Percentiles rank a stretch among this genome's conserved stretches.
Evolutionary conservation across 2,888 invertebrate genomes (phyloP).

Genomic region (Polylopha cassiicola): DNA sequence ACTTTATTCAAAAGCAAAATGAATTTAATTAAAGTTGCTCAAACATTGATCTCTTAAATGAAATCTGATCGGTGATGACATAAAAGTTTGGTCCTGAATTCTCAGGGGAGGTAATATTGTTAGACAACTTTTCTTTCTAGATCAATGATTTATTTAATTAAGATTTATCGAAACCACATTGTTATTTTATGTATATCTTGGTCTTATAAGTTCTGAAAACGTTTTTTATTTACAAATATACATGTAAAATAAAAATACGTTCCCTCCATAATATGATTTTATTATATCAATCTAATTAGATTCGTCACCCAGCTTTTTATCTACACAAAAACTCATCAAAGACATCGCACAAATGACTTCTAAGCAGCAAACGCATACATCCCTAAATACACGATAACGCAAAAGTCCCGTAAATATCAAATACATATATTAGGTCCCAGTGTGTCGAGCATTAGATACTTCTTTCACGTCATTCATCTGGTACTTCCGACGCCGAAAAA

Average conservation of each 20-base stretch:
- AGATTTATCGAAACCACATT: too few species aligned
- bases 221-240: background rate
- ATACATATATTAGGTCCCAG: too few species aligned
- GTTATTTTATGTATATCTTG: background rate
- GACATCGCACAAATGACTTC: too few species aligned
- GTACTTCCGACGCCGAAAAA: constrained; percentile 33
- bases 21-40: constrained; percentile 47
- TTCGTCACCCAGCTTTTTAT: too few species aligned
- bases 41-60: constrained; percentile 39
- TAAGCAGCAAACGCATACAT: too few species aligned
- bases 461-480: constrained; percentile 23
- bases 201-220: background rate
- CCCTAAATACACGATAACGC: too few species aligned
- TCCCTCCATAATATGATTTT: too few species aligned
- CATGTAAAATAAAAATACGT: too few species aligned
- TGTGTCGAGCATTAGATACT: constrained; percentile 18
- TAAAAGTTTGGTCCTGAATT: constrained; percentile 25
- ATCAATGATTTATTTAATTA: constrained; percentile 13
- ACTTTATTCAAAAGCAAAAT: constrained; percentile 46
- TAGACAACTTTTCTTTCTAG: constrained; percentile 7
- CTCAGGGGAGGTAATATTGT: constrained; percentile 7
- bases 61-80: constrained; percentile 33
- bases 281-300: too few species aligned
- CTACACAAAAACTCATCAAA: too few species aligned
- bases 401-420: too few species aligned